Base-by-base conservation (phyloP, 2,888 invertebrate species). In the Zaprionus bogoriensis region DNA sequence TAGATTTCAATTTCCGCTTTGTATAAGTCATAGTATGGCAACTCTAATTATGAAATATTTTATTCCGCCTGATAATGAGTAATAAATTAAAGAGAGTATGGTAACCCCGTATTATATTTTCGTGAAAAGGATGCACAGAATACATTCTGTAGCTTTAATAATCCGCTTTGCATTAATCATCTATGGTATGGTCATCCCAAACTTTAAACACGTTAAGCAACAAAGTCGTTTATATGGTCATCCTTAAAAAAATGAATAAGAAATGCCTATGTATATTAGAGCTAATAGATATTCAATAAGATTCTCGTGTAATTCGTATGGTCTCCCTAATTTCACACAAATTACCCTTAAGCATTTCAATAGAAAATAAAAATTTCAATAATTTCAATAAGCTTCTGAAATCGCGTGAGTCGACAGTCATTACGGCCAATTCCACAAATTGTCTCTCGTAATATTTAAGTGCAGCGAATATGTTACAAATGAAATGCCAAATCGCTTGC, bases 401-500 rank as follows among this genome's bases (percentile, higher is more conserved):
- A 38, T 36, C 17, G 4, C 17, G 38, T 25, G 25, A 19, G 27
- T 1, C 9, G 12, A 19, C 25, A 39, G 12, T 38, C 25, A 39
- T 39, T 51, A 27, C 39, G 27, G 39, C 12, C 23, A 3, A n/a
- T 36, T 28, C 20, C 22, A 32, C 17, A 14, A 25, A 38, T 20
- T 46, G 50, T 5, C 25, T 19, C n/a, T 64, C 10, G 17, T 20
- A 44, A 30, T 58, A 38, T 51, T 42, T 46, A 51, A 60, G 42
- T 10, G 19, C 27, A 36, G 6, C 17, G 32, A 36, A 36, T 36
- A 61, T 67, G 63, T 65, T 45, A 67, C 67, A 67, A 64, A 84
- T 81, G 66, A 62, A 78, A 67, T 61, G 63, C 50, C 75, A 64
- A 77, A 62, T 63, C 48, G 63, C 44, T 54, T 69, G 73, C 79